A percentile compares a stretch with the other conserved stretches of the same genome.
Conservation (phyloP, 2,888 invertebrate genomes). For the Zhuqinia jingwanae region DNA sequence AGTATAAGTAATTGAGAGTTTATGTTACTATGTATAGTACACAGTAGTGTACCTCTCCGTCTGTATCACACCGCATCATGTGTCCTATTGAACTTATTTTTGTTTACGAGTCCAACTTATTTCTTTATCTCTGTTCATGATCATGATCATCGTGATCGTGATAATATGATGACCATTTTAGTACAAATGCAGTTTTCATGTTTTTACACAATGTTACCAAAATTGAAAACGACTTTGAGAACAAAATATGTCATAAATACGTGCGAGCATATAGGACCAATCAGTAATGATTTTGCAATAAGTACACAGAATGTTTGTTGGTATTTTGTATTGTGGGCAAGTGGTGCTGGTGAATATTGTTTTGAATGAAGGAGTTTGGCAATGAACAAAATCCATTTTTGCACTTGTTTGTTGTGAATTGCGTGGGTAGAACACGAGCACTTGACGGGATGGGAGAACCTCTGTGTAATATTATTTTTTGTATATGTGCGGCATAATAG, state of each 20-base stretch:
- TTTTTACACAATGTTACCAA: constrained; percentile 15
- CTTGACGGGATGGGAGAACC: too few species aligned
- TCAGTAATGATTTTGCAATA: constrained; percentile 7
- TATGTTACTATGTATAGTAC: too few species aligned
- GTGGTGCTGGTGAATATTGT: too few species aligned
- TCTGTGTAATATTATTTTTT: too few species aligned
- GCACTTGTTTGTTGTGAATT: constrained; percentile 1
- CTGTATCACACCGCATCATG: too few species aligned
- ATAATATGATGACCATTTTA: not conserved
- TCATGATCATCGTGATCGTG: not conserved
- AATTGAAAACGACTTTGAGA: constrained; percentile 10
- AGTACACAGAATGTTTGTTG: not conserved
- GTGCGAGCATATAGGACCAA: too few species aligned
- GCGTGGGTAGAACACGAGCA: constrained; percentile 21
- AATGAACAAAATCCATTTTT: constrained; percentile 40
- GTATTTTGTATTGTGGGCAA: not conserved
- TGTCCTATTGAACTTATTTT: not conserved
- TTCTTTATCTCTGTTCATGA: too few species aligned
- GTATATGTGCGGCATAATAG: too few species aligned
- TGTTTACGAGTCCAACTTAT: too few species aligned
- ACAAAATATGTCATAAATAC: not conserved
- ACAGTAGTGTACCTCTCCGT: too few species aligned
- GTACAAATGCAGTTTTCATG: constrained; percentile 8
- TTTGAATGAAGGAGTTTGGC: not conserved
- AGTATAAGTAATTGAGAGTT: too few species aligned